phyloP scores from a whole-genome alignment of 2,797 vertebrate genomes.

The Paratrypauchen microcephalus region DNA sequence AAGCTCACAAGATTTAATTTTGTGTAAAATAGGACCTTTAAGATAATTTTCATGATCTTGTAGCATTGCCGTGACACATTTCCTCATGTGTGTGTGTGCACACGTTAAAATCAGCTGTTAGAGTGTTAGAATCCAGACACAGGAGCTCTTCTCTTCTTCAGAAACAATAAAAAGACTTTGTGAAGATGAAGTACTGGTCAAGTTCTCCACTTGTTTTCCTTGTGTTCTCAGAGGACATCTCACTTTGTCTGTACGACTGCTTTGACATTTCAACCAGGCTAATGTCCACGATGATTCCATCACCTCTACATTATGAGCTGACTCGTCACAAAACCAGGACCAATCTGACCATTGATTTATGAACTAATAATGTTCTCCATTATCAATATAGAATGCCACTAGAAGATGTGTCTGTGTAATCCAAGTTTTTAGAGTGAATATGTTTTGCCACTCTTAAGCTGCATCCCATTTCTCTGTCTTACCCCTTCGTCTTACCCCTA shows the following conservation, averaged over 20 bases:
- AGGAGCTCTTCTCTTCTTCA: background rate
- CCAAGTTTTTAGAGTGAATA: too few relatives aligned
- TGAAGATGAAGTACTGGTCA: background rate
- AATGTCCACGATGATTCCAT: slow-evolving; percentile 43
- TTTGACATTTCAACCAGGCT: slow-evolving; percentile 55
- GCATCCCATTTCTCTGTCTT: too few relatives aligned
- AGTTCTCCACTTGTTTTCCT: slow-evolving; percentile 33
- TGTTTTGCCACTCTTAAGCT: too few relatives aligned
- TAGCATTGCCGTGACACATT: too few relatives aligned
- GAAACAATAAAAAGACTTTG: background rate
- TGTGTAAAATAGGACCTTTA: too few relatives aligned
- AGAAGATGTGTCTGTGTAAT: background rate
- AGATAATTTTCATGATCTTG: too few relatives aligned
- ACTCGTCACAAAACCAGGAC: background rate
- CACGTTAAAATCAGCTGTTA: background rate
- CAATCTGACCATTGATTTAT: slow-evolving; percentile 2
- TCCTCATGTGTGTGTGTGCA: background rate
- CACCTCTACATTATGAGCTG: slow-evolving; percentile 27
- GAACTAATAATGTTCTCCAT: background rate
- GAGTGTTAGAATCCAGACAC: background rate
- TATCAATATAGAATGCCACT: background rate
- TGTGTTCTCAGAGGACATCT: slow-evolving; percentile 25
- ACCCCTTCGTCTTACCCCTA: too few relatives aligned
- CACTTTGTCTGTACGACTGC: slow-evolving; percentile 24
- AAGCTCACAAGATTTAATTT: too few relatives aligned